Conservation (phyloP, 2,888 invertebrate species). For the Lepidocyrtinus sp. region DNA sequence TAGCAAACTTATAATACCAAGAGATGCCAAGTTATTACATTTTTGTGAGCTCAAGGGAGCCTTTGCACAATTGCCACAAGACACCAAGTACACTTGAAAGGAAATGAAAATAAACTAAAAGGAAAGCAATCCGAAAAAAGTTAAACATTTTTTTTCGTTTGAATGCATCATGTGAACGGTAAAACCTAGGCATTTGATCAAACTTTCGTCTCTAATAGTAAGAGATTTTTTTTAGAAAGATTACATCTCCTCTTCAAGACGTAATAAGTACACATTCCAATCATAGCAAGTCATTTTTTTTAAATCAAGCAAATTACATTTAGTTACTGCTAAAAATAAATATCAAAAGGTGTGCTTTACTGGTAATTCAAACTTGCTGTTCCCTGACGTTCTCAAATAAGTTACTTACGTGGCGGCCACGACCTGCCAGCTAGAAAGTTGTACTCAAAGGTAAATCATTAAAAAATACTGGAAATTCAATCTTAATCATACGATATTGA, state of each 20-base stretch:
- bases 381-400: too few species aligned
- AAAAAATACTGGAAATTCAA: too few species aligned
- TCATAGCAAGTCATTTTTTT: conserved; percentile 44
- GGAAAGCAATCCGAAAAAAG: not conserved
- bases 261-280: too few species aligned
- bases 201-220: too few species aligned
- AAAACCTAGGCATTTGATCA: not conserved
- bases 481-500: too few species aligned
- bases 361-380: too few species aligned
- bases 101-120: not conserved
- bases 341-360: too few species aligned
- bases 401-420: too few species aligned
- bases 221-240: too few species aligned
- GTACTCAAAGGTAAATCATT: too few species aligned
- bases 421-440: too few species aligned
- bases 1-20: not conserved
- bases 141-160: not conserved
- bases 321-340: not conserved
- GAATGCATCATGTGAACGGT: not conserved
- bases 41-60: conserved; percentile 54
- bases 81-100: not conserved
- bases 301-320: conserved; percentile 46
- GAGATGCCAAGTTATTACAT: conserved; percentile 60
- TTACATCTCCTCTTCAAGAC: too few species aligned
- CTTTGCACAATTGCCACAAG: conserved; percentile 37